These are phyloP conservation scores for Drosophila nikananu DNA, from an alignment of 1,140 invertebrate genomes.

Conservation along the genomic window DNA sequence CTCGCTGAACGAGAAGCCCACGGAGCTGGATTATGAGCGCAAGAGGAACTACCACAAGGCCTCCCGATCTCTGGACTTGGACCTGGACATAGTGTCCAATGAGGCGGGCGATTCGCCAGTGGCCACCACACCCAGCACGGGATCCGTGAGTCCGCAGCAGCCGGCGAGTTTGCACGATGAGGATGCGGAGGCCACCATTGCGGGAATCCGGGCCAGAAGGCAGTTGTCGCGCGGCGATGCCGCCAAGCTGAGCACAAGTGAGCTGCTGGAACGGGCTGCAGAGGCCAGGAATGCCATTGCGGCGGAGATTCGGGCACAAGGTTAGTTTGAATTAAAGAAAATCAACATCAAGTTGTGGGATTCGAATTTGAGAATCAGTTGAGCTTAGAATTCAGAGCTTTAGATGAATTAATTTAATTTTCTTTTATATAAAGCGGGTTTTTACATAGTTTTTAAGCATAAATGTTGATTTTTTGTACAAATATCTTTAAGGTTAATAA, in stretches of 20 bases:
- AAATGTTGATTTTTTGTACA: no score
- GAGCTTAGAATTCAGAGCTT: background rate
- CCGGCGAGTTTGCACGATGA: constrained; percentile 67
- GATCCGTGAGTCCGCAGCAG: constrained; percentile 72
- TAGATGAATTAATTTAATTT: background rate
- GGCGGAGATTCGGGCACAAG: constrained; percentile 80
- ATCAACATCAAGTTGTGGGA: background rate
- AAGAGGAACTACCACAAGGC: constrained; percentile 83
- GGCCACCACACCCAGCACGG: constrained; percentile 60
- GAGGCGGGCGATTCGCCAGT: constrained; percentile 40
- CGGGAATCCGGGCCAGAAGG: constrained; percentile 70
- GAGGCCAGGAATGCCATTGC: constrained; percentile 79
- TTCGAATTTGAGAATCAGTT: background rate
- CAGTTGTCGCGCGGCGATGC: constrained; percentile 77
- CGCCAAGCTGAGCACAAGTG: constrained; percentile 80
- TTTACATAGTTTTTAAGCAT: no score
- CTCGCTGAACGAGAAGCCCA: constrained; percentile 81
- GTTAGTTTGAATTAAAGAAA: constrained; percentile 28
- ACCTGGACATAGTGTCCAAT: constrained; percentile 82
- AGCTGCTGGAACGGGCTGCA: constrained; percentile 75
- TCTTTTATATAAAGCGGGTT: no score
- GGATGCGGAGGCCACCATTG: constrained; percentile 72
- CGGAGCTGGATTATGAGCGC: constrained; percentile 75
- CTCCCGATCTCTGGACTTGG: constrained; percentile 79
- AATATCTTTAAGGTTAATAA: no score